Evolutionary conservation across 2,113 vertebrate genomes (phyloP).

Genomic region (Phaethornis superciliosus): DNA sequence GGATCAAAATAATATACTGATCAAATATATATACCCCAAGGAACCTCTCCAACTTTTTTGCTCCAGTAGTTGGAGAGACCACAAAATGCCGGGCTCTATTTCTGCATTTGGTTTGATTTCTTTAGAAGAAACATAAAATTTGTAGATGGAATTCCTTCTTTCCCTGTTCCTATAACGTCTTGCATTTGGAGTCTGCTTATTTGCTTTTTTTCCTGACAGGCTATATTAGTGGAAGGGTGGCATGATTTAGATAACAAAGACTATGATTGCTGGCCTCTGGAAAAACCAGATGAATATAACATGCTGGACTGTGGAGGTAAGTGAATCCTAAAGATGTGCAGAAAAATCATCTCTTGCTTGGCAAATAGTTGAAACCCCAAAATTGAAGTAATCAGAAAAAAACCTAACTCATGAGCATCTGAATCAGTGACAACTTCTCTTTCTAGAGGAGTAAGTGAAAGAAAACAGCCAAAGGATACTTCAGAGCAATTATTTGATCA

Average conservation of each 20-base stretch:
- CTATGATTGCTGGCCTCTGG: constrained; percentile 87
- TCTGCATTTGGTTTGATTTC: background rate
- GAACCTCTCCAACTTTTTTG: background rate
- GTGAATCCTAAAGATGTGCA: background rate
- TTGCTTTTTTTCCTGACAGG: background rate
- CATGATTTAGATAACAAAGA: constrained; percentile 87
- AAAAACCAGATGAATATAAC: constrained; percentile 81
- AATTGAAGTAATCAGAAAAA: background rate
- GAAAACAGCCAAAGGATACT: background rate
- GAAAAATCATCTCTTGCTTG: background rate
- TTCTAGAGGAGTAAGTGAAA: background rate
- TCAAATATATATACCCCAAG: background rate
- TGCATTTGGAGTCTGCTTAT: background rate
- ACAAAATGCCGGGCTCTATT: background rate
- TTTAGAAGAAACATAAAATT: background rate
- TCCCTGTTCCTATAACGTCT: background rate
- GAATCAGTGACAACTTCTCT: background rate
- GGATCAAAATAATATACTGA: background rate
- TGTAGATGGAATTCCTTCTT: background rate
- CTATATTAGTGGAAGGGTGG: constrained; percentile 71
- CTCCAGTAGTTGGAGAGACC: background rate
- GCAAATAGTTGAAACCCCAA: background rate
- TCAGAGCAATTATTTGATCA: background rate
- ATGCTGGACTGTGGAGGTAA: constrained; percentile 88
- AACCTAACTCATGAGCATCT: background rate